Base-by-base conservation (phyloP, 2,797 vertebrate genomes). In the Leptoclinus maculatus region DNA sequence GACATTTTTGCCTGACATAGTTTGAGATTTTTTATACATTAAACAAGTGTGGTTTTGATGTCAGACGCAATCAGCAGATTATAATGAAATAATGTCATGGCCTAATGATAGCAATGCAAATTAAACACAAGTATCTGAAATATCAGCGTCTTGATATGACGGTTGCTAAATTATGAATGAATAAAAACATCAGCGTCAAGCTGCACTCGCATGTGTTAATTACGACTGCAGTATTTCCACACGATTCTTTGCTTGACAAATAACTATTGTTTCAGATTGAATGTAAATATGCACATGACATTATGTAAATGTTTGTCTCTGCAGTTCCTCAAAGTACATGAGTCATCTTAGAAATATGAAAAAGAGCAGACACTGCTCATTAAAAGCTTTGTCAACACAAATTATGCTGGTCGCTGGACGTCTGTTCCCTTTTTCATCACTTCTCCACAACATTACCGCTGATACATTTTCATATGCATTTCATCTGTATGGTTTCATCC, bases 171-270 rank as follows among this genome's bases (percentile, higher is more conserved):
- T 78, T 71, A 63, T 54, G 17, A 76, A 76, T 36, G 3, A 63
- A 29, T 4, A 71, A 65, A 16, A 60, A 68, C 25, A 80, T 71
- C 25, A 64, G 56, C 63, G 66, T 54, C 3, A 83, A 70, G 51
- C 41, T 62, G 65, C 34, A 47, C 3, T 71, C 85, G 73, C 4
- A 36, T 68, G 64, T 32, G 23, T 71, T 73, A 63, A 51, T 72
- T 73, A 64, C 65, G 62, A 49, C 3, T 39, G 58, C 36, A 66
- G 17, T 86, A 83, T 78, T 79, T 70, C 47, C 56, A 53, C 16
- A 49, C 27, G 7, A 7, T 73, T 79, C 43, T 84, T 72, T 80
- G 64, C 76, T 77, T 88, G 83, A 82, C 59, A 36, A 79, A 83
- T 68, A 73, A 72, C 43, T 74, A 19, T 59, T 66, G 58, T 82